Percentiles rank a stretch among this genome's conserved stretches.
Evolutionary conservation across 2,113 vertebrate genomes (phyloP).

Genomic region (Crotalus horridus): DNA sequence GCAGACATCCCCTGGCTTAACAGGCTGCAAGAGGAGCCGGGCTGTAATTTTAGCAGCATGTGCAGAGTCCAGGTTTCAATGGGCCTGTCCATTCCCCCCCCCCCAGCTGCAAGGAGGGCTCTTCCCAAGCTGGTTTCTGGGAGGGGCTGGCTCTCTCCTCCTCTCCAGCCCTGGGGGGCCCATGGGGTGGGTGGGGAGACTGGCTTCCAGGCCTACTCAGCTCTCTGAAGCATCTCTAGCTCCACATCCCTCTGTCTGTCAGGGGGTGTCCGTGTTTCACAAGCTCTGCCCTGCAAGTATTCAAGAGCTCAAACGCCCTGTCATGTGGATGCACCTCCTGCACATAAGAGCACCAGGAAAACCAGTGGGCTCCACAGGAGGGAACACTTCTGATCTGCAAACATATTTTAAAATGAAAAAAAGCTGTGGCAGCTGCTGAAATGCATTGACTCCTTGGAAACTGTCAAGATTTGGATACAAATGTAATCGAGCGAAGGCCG

Average conservation of each 20-base stretch:
- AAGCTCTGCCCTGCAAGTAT: slow-evolving; percentile 48
- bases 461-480: slow-evolving; percentile 59
- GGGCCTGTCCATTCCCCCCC: background rate
- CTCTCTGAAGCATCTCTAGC: background rate
- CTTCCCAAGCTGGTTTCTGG: background rate
- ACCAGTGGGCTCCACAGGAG: slow-evolving; percentile 21
- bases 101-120: background rate
- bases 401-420: slow-evolving; percentile 48
- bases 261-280: background rate
- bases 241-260: background rate
- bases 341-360: slow-evolving; percentile 44
- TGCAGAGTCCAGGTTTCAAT: background rate
- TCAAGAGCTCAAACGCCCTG: slow-evolving; percentile 34
- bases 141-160: background rate
- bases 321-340: slow-evolving; percentile 2
- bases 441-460: slow-evolving; percentile 63
- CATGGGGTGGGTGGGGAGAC: background rate
- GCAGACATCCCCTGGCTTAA: background rate
- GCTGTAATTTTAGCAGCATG: background rate
- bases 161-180: background rate
- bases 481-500: slow-evolving; percentile 33
- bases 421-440: slow-evolving; percentile 59
- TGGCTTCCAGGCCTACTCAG: background rate
- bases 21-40: background rate
- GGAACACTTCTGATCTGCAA: slow-evolving; percentile 46